These are phyloP conservation scores for Tetrao urogallus DNA, from an alignment of 2,113 vertebrate species.

Conservation along the genomic window DNA sequence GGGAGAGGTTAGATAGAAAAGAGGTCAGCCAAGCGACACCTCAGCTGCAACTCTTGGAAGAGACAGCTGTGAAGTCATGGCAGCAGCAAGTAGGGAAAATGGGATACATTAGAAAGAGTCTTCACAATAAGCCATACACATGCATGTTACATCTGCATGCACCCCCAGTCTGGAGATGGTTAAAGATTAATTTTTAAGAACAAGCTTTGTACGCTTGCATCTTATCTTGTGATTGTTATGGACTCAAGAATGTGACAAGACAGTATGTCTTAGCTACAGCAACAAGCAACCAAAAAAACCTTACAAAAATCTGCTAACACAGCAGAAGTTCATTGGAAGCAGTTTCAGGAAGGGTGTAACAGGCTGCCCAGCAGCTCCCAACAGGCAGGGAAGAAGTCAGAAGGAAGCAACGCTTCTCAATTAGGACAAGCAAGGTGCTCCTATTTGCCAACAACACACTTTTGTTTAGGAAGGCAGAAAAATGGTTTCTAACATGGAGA, in stretches of 20 bases:
- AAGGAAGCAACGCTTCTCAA: neutral
- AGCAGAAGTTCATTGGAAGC: neutral
- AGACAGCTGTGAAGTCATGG: conserved; percentile 39
- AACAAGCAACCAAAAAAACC: neutral
- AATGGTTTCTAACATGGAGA: neutral
- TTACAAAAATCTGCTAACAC: neutral
- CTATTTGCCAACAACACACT: neutral
- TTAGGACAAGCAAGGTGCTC: neutral
- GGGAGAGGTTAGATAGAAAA: neutral
- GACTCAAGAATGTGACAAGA: conserved; percentile 12
- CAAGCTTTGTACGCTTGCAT: neutral
- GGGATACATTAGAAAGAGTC: neutral
- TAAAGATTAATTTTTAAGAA: conserved; percentile 13
- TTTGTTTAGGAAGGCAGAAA: neutral
- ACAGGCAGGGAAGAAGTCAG: neutral
- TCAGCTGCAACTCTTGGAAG: conserved; percentile 49
- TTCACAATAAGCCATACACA: neutral
- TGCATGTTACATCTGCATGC: neutral
- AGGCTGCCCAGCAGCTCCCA: neutral
- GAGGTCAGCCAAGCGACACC: conserved; percentile 58
- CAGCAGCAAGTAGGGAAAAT: neutral
- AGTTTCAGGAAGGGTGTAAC: neutral
- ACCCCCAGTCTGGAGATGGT: neutral
- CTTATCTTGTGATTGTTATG: conserved; percentile 3
- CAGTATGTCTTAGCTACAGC: neutral